Evolutionary conservation across 2,888 invertebrate species (phyloP).

Genomic region (Gandaritis pyraliata): DNA sequence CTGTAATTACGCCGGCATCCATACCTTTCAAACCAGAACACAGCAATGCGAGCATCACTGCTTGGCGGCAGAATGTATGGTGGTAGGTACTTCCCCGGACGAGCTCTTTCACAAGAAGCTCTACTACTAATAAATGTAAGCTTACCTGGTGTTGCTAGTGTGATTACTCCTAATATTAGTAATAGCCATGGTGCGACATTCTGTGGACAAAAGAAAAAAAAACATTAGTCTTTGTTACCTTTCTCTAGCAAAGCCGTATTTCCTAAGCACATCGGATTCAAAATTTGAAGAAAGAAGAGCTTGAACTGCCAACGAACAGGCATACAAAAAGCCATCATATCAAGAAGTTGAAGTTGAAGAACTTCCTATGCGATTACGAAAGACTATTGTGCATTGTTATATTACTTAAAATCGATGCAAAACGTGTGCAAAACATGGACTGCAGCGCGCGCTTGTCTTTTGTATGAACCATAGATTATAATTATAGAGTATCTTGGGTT

Average conservation of each 20-base stretch:
- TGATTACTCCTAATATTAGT: constrained; percentile 63
- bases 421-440: constrained; percentile 48
- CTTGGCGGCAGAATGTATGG: too few species aligned
- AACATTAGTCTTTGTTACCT: constrained; percentile 1
- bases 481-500: not conserved
- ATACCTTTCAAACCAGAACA: too few species aligned
- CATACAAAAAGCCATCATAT: too few species aligned
- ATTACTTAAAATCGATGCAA: constrained; percentile 44
- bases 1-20: too few species aligned
- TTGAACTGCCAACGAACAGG: constrained; percentile 26
- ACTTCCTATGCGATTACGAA: constrained; percentile 52
- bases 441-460: constrained; percentile 54
- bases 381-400: constrained; percentile 58
- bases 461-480: constrained; percentile 37
- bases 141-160: constrained; percentile 73
- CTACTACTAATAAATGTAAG: too few species aligned
- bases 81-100: too few species aligned
- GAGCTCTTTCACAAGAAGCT: too few species aligned
- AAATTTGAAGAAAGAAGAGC: constrained; percentile 35
- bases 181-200: constrained; percentile 68
- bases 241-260: not conserved
- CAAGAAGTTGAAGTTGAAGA: too few species aligned
- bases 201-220: constrained; percentile 64
- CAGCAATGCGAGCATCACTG: too few species aligned
- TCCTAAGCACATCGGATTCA: not conserved